A percentile compares a stretch with the other conserved stretches of the same genome.
Conservation (phyloP, 1,140 invertebrate species). For the Brachionus manjavacas region DNA sequence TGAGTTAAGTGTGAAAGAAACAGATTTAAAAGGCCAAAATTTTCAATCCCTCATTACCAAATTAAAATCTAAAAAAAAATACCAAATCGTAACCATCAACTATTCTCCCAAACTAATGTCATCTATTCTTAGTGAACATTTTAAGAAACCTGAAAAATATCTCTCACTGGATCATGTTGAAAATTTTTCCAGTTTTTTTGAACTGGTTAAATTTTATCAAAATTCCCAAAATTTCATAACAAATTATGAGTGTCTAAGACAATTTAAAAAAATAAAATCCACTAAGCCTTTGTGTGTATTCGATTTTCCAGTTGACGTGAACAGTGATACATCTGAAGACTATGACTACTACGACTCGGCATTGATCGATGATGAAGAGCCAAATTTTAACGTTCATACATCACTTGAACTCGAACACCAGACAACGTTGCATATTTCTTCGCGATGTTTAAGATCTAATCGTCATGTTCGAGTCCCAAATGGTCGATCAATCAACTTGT, state of each 20-base stretch:
- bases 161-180: neutral
- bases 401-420: neutral
- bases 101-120: neutral
- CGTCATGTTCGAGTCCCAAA: neutral
- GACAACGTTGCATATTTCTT: neutral
- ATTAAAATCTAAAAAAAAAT: neutral
- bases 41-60: neutral
- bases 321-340: neutral
- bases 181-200: conserved; percentile 1
- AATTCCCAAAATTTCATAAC: neutral
- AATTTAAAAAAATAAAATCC: conserved; percentile 5
- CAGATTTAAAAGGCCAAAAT: neutral
- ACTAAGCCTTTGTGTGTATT: neutral
- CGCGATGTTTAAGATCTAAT: neutral
- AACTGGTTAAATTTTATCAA: neutral
- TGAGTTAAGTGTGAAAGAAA: neutral
- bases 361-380: neutral
- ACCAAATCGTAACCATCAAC: neutral
- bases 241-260: conserved; percentile 12
- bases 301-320: neutral
- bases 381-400: neutral
- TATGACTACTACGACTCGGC: neutral
- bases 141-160: neutral
- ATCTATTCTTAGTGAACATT: neutral
- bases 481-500: neutral